Evolutionary conservation across 2,113 vertebrate species (phyloP).

Genomic region (Peucedramus taeniatus): DNA sequence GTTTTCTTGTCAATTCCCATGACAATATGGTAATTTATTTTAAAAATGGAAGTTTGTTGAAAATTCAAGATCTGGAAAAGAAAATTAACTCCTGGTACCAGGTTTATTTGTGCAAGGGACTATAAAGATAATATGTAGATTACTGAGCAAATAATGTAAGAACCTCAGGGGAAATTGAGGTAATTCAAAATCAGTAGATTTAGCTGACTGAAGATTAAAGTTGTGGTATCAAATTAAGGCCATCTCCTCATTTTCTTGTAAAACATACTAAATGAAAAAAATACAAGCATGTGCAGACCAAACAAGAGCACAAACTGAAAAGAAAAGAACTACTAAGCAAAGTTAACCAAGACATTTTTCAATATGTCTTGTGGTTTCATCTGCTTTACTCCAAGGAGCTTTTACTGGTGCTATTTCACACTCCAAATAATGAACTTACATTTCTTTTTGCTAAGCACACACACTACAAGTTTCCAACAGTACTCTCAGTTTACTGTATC

Average conservation of each 20-base stretch:
- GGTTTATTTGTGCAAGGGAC: neutral
- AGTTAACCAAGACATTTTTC: neutral
- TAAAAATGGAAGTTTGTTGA: neutral
- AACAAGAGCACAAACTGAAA: neutral
- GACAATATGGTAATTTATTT: neutral
- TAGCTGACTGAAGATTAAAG: neutral
- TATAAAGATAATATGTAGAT: neutral
- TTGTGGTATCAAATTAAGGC: neutral
- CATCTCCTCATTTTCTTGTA: neutral
- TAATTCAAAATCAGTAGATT: neutral
- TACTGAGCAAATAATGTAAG: neutral
- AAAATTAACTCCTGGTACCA: neutral
- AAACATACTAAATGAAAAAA: neutral
- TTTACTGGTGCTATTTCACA: neutral
- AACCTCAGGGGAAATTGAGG: neutral
- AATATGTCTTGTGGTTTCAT: neutral
- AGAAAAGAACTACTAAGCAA: neutral
- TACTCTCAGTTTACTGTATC: neutral
- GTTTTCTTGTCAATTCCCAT: neutral
- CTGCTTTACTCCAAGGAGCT: neutral
- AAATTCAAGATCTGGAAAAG: neutral
- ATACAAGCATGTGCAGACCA: neutral
- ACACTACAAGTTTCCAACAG: neutral
- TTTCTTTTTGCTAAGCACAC: neutral
- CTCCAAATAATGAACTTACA: neutral